Percentiles rank a stretch among this genome's conserved stretches.
Conservation (phyloP, 2,888 invertebrate species). For the Euclidia mi region DNA sequence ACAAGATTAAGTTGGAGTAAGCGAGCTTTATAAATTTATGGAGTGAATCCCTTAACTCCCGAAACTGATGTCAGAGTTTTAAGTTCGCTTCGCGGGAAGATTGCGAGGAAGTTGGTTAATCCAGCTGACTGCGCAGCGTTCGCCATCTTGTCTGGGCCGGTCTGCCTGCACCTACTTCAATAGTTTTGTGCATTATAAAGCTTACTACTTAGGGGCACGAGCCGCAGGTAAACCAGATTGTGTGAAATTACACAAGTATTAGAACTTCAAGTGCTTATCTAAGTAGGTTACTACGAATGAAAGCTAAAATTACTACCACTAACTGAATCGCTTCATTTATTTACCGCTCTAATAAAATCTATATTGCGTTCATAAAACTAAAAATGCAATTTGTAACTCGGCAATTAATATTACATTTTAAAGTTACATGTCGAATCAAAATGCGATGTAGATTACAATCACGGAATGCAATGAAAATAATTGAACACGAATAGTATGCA, state of each 20-base stretch:
- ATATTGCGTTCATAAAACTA: constrained; percentile 5
- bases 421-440: background rate
- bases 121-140: constrained; percentile 66
- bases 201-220: constrained; percentile 25
- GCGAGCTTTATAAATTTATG: constrained; percentile 80
- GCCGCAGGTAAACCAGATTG: constrained; percentile 26
- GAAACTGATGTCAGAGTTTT: constrained; percentile 84
- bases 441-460: background rate
- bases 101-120: constrained; percentile 77
- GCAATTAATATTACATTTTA: background rate
- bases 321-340: background rate
- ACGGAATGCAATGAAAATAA: constrained; percentile 3
- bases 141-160: constrained; percentile 52
- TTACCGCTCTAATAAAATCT: background rate
- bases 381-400: background rate
- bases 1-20: constrained; percentile 80
- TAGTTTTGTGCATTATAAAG: constrained; percentile 50
- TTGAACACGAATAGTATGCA: background rate
- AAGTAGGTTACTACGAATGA: background rate
- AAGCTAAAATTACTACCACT: background rate
- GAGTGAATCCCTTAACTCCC: constrained; percentile 77
- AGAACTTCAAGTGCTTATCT: constrained; percentile 20
- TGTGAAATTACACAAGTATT: constrained; percentile 19
- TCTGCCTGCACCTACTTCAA: constrained; percentile 44
- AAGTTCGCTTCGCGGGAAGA: constrained; percentile 76